These are phyloP conservation scores for Eupithecia inturbata DNA, from an alignment of 2,888 invertebrate genomes.

Conservation along the genomic window DNA sequence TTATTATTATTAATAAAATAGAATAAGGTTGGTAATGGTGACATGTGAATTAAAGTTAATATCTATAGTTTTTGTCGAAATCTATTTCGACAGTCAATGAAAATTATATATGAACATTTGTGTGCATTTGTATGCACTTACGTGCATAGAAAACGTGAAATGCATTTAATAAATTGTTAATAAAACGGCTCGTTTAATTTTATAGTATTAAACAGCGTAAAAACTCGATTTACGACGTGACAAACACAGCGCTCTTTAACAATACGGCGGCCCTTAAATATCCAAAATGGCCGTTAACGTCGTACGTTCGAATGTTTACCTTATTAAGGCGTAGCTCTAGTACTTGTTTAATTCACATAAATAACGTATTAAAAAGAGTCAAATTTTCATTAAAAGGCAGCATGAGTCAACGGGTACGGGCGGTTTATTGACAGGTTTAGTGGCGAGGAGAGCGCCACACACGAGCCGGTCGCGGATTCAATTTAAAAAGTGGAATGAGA, in stretches of 20 bases:
- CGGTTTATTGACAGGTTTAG: constrained; percentile 81
- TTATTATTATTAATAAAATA: no score
- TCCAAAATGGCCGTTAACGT: constrained; percentile 67
- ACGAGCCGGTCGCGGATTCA: constrained; percentile 80
- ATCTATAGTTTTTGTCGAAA: constrained; percentile 3
- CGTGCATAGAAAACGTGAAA: constrained; percentile 32
- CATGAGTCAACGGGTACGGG: constrained; percentile 67
- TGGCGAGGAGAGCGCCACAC: constrained; percentile 75
- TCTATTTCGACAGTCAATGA: not conserved
- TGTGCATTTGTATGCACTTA: no score
- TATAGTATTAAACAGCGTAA: constrained; percentile 59
- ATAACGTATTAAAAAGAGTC: constrained; percentile 74
- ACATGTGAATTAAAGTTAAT: not conserved
- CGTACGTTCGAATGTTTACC: constrained; percentile 64
- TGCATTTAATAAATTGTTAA: constrained; percentile 53
- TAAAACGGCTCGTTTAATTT: constrained; percentile 56
- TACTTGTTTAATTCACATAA: constrained; percentile 74
- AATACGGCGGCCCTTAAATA: constrained; percentile 67
- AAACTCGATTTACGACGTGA: constrained; percentile 72
- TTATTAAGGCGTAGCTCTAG: constrained; percentile 68
- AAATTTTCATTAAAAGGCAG: constrained; percentile 77
- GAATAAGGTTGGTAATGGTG: not conserved
- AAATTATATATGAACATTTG: not conserved
- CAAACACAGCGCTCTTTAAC: constrained; percentile 64
- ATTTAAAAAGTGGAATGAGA: constrained; percentile 83